These are phyloP conservation scores for Laspeyria flexula DNA, from an alignment of 2,888 invertebrate species.

Conservation along the genomic window DNA sequence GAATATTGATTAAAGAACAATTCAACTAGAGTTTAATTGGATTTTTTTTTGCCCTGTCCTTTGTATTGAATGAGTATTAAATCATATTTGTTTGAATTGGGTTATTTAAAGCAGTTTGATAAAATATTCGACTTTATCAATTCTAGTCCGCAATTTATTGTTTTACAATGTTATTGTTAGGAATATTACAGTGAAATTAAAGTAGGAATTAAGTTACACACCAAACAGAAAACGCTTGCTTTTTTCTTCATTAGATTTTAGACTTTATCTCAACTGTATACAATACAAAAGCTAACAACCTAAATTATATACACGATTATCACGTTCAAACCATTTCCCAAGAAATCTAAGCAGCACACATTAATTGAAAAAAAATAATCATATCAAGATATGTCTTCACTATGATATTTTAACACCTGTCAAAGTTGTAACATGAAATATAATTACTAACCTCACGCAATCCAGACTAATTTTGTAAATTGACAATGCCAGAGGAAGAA, in stretches of 20 bases:
- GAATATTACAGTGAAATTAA: slow-evolving; percentile 23
- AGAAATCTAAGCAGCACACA: slow-evolving; percentile 18
- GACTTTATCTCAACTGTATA: background rate
- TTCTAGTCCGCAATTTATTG: slow-evolving; percentile 16
- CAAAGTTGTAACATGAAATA: slow-evolving; percentile 6
- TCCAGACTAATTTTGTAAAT: no score
- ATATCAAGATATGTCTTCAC: slow-evolving; percentile 24
- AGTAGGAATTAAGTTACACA: no score
- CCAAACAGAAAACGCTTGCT: no score
- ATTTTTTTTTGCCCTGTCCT: slow-evolving; percentile 4
- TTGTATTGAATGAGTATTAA: slow-evolving; percentile 22
- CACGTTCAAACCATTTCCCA: background rate
- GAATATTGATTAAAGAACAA: no score
- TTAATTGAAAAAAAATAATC: slow-evolving; percentile 31
- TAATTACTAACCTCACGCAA: background rate
- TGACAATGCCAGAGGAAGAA: background rate
- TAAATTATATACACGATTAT: slow-evolving; percentile 3
- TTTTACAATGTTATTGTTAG: slow-evolving; percentile 21
- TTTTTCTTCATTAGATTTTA: no score
- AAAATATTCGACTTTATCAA: slow-evolving; percentile 11
- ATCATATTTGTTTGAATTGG: slow-evolving; percentile 24
- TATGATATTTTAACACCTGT: slow-evolving; percentile 38
- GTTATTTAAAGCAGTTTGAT: slow-evolving; percentile 17
- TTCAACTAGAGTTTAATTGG: no score
- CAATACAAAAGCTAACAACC: slow-evolving; percentile 6